Evolutionary conservation across 1,140 invertebrate species (phyloP).

Genomic region (Heliothis virescens): DNA sequence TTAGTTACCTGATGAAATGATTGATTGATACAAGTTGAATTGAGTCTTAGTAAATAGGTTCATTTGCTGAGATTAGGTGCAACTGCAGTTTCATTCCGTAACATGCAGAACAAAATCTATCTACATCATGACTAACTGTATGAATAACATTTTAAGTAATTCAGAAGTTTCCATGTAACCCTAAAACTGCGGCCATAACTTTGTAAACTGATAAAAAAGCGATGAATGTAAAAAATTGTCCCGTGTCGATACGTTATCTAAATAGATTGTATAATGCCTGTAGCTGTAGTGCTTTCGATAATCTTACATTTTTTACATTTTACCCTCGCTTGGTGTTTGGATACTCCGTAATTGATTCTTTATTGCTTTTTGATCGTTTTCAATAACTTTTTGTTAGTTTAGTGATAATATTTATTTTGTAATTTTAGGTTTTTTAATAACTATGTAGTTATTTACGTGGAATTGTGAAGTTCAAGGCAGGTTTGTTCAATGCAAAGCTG

Average conservation of each 20-base stretch:
- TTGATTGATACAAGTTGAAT: too few relatives aligned
- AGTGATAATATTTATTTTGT: not conserved
- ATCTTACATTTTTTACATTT: constrained; percentile 28
- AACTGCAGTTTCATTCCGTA: too few relatives aligned
- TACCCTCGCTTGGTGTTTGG: constrained; percentile 12
- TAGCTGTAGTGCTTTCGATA: constrained; percentile 46
- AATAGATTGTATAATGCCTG: constrained; percentile 67
- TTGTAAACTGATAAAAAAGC: constrained; percentile 68
- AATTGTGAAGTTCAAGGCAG: too few relatives aligned
- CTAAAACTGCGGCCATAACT: constrained; percentile 49
- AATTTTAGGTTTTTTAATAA: not conserved
- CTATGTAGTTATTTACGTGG: not conserved
- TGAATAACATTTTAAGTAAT: not conserved
- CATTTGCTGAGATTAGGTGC: too few relatives aligned
- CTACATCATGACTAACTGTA: not conserved
- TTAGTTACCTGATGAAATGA: too few relatives aligned
- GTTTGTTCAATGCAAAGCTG: too few relatives aligned
- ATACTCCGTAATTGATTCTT: constrained; percentile 47
- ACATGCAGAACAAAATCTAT: too few relatives aligned
- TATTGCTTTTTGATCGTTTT: constrained; percentile 43
- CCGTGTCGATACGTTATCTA: constrained; percentile 69
- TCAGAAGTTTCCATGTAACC: not conserved
- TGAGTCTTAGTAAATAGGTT: too few relatives aligned
- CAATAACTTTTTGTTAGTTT: constrained; percentile 4
- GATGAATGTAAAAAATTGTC: constrained; percentile 51